Evolutionary conservation across 1,140 invertebrate species (phyloP).

Genomic region (Cepaea nemoralis): DNA sequence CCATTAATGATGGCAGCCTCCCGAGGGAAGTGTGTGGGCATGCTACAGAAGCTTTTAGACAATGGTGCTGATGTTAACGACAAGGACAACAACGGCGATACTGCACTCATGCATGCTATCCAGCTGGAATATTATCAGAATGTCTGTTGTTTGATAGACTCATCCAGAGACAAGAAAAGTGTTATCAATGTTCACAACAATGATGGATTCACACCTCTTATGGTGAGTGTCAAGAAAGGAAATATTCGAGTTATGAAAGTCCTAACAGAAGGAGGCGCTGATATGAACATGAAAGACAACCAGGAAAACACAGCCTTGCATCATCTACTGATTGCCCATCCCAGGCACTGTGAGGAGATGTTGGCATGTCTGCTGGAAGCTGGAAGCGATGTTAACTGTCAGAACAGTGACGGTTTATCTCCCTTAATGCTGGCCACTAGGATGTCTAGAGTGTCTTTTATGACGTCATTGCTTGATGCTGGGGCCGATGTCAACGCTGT

Average conservation of each 20-base stretch:
- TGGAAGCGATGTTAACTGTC: not conserved
- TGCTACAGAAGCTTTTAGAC: not conserved
- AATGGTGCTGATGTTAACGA: not conserved
- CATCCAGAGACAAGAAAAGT: not conserved
- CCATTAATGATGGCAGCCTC: not conserved
- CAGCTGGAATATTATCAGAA: not conserved
- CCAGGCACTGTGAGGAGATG: not conserved
- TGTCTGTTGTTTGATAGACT: not conserved
- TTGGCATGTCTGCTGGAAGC: not conserved
- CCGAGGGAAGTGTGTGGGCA: not conserved
- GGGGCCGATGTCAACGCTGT: conserved; percentile 10
- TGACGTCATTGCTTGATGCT: not conserved
- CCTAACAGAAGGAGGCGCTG: not conserved
- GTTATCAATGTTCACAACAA: not conserved
- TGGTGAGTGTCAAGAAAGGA: not conserved
- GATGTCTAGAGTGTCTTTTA: no score
- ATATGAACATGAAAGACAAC: not conserved
- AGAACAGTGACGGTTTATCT: not conserved
- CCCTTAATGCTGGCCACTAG: not conserved
- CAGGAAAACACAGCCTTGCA: not conserved
- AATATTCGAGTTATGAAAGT: not conserved
- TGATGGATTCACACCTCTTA: not conserved
- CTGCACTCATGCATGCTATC: not conserved
- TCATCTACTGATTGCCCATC: not conserved
- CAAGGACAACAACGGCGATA: not conserved